Percentiles rank a stretch among this genome's conserved stretches.
Conservation (phyloP, 2,113 vertebrate species). For the Phylloscopus trochiloides region DNA sequence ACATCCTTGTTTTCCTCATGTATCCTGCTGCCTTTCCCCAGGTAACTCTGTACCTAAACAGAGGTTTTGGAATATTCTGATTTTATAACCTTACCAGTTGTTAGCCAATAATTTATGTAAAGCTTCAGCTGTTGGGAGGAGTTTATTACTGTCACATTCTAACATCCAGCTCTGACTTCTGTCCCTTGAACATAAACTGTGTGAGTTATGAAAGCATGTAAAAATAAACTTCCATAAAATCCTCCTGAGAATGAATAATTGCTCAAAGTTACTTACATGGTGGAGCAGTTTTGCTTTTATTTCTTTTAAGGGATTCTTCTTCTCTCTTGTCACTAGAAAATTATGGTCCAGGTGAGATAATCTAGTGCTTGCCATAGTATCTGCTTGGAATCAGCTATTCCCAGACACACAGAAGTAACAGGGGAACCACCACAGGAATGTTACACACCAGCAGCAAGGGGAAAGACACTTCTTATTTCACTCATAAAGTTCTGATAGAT, state of each 20-base stretch:
- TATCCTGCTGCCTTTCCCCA: not conserved
- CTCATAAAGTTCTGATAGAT: not conserved
- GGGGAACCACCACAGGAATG: not conserved
- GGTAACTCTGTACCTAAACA: not conserved
- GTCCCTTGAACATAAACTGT: not conserved
- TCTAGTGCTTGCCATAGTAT: not conserved
- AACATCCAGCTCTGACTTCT: not conserved
- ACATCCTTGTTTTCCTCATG: not conserved
- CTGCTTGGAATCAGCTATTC: not conserved
- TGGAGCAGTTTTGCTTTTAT: not conserved
- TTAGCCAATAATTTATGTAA: not conserved
- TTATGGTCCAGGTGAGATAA: not conserved
- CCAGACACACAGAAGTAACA: not conserved
- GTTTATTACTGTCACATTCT: not conserved
- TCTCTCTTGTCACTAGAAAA: not conserved
- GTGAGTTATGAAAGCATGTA: not conserved
- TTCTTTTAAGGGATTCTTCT: not conserved
- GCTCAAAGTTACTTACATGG: not conserved
- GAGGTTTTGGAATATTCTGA: not conserved
- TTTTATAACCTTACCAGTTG: not conserved
- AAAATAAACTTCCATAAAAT: not conserved
- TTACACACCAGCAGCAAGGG: not conserved
- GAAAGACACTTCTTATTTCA: not conserved
- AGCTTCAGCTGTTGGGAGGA: not conserved
- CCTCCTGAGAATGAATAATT: not conserved